Evolutionary conservation across 64 coral and sea anemone species (phyloP).

Genomic region (Hydrozoanthus tunicans): DNA sequence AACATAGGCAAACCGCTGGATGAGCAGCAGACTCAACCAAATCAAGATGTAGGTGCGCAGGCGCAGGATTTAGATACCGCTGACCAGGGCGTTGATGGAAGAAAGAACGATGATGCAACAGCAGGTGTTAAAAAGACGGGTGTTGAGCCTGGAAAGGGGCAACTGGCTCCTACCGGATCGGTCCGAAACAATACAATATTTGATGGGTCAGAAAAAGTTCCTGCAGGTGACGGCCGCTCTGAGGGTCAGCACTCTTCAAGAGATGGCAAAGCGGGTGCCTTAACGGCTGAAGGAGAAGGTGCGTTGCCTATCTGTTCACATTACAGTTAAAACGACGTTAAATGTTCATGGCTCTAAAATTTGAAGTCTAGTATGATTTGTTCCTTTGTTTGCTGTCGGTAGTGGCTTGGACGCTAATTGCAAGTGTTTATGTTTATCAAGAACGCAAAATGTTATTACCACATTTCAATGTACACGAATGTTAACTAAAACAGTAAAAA

Average conservation of each 20-base stretch:
- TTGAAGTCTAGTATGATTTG: too few relatives aligned
- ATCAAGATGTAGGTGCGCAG: background rate
- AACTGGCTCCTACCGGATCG: slow-evolving; percentile 2
- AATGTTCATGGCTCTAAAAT: too few relatives aligned
- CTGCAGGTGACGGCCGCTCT: background rate
- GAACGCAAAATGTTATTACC: too few relatives aligned
- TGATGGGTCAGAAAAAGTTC: background rate
- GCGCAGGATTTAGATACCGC: background rate
- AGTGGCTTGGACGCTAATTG: too few relatives aligned
- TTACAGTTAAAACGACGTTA: too few relatives aligned
- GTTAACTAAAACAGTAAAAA: too few relatives aligned
- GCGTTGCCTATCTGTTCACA: too few relatives aligned
- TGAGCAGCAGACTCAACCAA: slow-evolving; percentile 34
- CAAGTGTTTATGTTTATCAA: too few relatives aligned
- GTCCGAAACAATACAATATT: slow-evolving; percentile 19
- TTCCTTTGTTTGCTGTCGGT: too few relatives aligned
- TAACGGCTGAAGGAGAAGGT: slow-evolving; percentile 6
- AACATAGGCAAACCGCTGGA: slow-evolving; percentile 23
- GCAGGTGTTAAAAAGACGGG: background rate
- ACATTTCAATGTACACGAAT: too few relatives aligned
- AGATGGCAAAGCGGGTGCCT: background rate
- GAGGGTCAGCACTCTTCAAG: background rate
- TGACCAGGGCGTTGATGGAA: background rate
- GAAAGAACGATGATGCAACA: background rate
- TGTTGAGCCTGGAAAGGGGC: slow-evolving; percentile 2